Evolutionary conservation across 1,140 invertebrate genomes (phyloP).

Genomic region (Drosophila bipectinata): DNA sequence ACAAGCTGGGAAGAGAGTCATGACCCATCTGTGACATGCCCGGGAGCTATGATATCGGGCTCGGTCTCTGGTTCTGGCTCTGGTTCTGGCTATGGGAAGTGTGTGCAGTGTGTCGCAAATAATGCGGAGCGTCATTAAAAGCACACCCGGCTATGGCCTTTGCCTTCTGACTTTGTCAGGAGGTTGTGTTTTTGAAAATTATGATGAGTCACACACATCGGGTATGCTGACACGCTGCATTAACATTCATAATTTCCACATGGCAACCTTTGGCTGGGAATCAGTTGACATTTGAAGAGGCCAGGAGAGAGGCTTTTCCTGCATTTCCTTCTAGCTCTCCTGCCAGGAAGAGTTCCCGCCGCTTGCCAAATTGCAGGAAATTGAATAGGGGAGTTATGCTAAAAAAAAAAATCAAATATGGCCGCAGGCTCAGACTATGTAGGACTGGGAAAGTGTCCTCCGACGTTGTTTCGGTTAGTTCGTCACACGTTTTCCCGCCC

Average conservation of each 20-base stretch:
- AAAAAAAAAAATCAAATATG: conserved; percentile 67
- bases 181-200: conserved; percentile 34
- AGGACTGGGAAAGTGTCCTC: conserved; percentile 45
- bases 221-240: conserved; percentile 47
- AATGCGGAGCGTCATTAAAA: conserved; percentile 77
- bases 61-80: conserved; percentile 7
- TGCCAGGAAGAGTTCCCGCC: conserved; percentile 22
- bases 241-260: conserved; percentile 80
- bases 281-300: conserved; percentile 70
- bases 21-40: conserved; percentile 52
- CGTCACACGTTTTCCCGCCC: conserved; percentile 28
- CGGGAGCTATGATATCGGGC: conserved; percentile 35
- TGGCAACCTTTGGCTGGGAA: conserved; percentile 56
- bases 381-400: conserved; percentile 50
- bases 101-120: conserved; percentile 73
- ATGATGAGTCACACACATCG: conserved; percentile 75
- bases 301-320: conserved; percentile 21
- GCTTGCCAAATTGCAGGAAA: conserved; percentile 63
- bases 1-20: conserved; percentile 22
- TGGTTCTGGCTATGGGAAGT: conserved; percentile 24
- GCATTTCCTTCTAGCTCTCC: conserved; percentile 13
- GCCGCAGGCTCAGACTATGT: conserved; percentile 53
- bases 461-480: conserved; percentile 29
- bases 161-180: conserved; percentile 5
- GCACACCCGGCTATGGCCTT: conserved; percentile 60